Evolutionary conservation across 2,888 invertebrate genomes (phyloP), one percentile per base, ranked within the genome.

Genomic region (Parascotia fuliginaria): DNA sequence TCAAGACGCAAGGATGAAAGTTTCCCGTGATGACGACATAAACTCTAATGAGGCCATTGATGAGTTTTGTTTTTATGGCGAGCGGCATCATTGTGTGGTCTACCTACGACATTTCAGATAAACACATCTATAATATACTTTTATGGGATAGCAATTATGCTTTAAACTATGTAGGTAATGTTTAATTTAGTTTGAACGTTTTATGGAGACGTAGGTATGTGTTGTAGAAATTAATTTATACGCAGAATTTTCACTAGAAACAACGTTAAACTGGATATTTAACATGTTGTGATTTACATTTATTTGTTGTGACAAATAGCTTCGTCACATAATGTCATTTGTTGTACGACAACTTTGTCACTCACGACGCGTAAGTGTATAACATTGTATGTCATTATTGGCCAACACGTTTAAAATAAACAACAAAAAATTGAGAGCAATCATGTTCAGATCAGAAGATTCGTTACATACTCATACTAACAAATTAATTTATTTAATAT

Each of bases 21-120:
- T 43, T 54, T 57, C 42, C 55, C 59, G 61, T 69, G 55, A 61
- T 53, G 55, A 54, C 40, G 60, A 45, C 45, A 56, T 60, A 40
- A 53, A 55, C 41, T 41, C 27, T 69, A 65, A 71, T 61, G 61
- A 53, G 44, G 41, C 16, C 57, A 60, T 61, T 68, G 53, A 68
- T 65, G 60, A 55, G 45, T 42, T 55, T 52, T 34, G 58, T 60
- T 63, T 60, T 57, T 59, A 50, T 37, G 42, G 40, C 41, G 19
- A 50, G 27, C 54, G 40, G 48, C 32, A 47, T 48, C 51, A 57
- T 50, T 53, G 53, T 62, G 65, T 55, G 55, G 65, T 55, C 57
- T 49, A 43, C 44, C 57, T 49, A 43, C 44, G 38, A 40, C 37
- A 48, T 48, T 52, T 52, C 15, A 36, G 27, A 15, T 42, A 47